Evolutionary conservation across 1,140 invertebrate species (phyloP).

Genomic region (Pectinophora gossypiella): DNA sequence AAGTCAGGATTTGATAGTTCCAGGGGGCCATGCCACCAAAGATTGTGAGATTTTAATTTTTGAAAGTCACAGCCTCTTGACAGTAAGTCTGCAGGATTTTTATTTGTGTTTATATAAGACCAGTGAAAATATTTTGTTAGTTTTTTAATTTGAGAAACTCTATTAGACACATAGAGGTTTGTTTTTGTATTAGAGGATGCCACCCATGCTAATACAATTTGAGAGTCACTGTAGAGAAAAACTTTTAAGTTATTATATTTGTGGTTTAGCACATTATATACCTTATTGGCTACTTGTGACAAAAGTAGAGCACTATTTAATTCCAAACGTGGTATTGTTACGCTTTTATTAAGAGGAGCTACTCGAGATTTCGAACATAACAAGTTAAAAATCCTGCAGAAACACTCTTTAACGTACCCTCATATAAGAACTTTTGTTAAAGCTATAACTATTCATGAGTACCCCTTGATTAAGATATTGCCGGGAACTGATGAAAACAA

Average conservation of each 20-base stretch:
- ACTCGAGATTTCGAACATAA: constrained; percentile 34
- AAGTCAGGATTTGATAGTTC: not conserved
- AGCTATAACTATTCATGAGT: too few relatives aligned
- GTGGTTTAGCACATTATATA: not conserved
- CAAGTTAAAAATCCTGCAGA: too few relatives aligned
- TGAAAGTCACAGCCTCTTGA: not conserved
- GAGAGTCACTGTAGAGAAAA: not conserved
- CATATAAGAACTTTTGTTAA: too few relatives aligned
- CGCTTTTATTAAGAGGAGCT: constrained; percentile 25
- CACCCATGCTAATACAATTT: not conserved
- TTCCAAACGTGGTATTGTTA: not conserved
- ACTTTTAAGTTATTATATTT: not conserved
- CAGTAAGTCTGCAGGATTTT: not conserved
- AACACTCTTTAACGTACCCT: too few relatives aligned
- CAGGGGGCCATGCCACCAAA: not conserved
- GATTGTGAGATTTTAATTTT: not conserved
- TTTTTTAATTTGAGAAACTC: not conserved
- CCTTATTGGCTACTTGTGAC: not conserved
- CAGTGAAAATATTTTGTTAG: not conserved
- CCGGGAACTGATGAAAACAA: too few relatives aligned
- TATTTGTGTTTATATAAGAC: not conserved
- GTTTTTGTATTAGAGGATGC: not conserved
- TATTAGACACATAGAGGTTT: not conserved
- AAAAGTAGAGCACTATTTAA: not conserved
- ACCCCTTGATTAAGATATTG: too few relatives aligned